Conservation (phyloP, 2,888 invertebrate genomes). For the Hirtodrosophila duncani region DNA sequence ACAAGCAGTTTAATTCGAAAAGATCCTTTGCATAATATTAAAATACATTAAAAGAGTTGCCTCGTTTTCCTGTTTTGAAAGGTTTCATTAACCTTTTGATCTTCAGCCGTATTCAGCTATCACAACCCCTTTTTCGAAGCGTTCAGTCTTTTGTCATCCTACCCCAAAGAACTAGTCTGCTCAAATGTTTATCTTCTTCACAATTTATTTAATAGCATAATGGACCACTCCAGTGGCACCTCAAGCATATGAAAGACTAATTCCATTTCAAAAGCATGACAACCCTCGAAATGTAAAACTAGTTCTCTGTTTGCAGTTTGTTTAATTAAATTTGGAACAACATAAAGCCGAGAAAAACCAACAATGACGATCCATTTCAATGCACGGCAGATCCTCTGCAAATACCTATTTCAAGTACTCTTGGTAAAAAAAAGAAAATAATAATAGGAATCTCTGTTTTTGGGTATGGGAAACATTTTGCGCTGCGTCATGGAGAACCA, state of each 20-base stretch:
- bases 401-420: constrained; percentile 61
- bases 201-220: constrained; percentile 48
- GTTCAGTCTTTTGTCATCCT: no score
- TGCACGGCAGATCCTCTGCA: constrained; percentile 33
- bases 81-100: neutral
- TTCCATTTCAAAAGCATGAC: constrained; percentile 25
- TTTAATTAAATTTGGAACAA: constrained; percentile 62
- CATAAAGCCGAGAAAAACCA: constrained; percentile 12
- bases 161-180: no score
- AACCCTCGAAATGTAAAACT: constrained; percentile 29
- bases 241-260: constrained; percentile 40
- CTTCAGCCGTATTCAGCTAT: neutral
- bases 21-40: neutral
- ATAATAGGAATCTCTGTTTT: constrained; percentile 31
- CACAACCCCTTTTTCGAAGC: no score
- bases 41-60: no score
- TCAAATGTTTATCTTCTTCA: constrained; percentile 42
- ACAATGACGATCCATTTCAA: constrained; percentile 10
- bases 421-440: constrained; percentile 31
- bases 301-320: constrained; percentile 58
- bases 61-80: no score
- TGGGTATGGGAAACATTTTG: constrained; percentile 52
- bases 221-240: constrained; percentile 32
- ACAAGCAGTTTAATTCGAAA: no score
- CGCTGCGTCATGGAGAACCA: constrained; percentile 46